Evolutionary conservation across 1,140 invertebrate species (phyloP).

Genomic region (Augochlora pura): DNA sequence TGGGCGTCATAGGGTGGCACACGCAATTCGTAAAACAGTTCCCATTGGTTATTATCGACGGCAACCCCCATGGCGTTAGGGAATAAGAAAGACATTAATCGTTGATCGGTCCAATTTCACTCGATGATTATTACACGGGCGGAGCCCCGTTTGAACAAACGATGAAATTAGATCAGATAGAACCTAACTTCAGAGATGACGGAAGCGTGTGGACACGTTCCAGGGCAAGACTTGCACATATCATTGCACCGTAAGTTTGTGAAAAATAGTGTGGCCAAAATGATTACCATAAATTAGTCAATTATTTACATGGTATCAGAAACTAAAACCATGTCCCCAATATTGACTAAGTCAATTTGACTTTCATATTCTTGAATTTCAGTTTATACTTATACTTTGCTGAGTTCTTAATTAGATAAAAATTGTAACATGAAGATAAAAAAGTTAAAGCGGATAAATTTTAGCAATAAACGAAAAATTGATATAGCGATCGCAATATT

Average conservation of each 20-base stretch:
- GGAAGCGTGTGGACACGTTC: constrained; percentile 27
- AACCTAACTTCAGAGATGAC: constrained; percentile 51
- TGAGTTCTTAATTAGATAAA: too few relatives aligned
- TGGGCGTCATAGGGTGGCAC: too few relatives aligned
- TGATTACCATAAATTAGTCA: background rate
- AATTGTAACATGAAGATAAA: too few relatives aligned
- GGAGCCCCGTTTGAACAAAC: constrained; percentile 53
- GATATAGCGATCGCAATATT: too few relatives aligned
- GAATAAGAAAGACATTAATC: constrained; percentile 33
- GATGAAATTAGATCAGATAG: constrained; percentile 53
- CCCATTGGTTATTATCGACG: background rate
- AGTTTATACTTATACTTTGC: too few relatives aligned
- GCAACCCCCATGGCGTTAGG: background rate
- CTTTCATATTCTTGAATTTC: too few relatives aligned
- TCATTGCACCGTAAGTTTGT: constrained; percentile 3
- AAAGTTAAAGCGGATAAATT: too few relatives aligned
- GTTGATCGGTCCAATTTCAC: constrained; percentile 56
- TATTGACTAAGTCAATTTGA: too few relatives aligned
- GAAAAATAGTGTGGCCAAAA: background rate
- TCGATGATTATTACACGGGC: constrained; percentile 57
- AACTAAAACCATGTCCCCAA: too few relatives aligned
- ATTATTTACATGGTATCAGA: too few relatives aligned
- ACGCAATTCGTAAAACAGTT: background rate
- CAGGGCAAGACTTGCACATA: constrained; percentile 29
- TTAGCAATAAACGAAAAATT: too few relatives aligned